These are phyloP conservation scores for Catharus minimus DNA, from an alignment of 2,113 vertebrate genomes.

Conservation along the genomic window DNA sequence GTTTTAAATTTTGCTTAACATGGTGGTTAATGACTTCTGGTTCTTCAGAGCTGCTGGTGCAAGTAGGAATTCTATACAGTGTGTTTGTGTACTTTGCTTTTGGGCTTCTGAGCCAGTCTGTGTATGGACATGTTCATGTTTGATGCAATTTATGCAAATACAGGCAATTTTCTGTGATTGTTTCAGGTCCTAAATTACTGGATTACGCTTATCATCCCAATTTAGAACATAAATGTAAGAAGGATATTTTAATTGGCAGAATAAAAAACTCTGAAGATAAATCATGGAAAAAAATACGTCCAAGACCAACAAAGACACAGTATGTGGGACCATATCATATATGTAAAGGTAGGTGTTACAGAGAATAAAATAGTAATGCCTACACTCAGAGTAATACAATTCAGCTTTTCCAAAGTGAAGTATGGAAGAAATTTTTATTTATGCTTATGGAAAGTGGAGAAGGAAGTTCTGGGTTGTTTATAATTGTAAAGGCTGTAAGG, in stretches of 20 bases:
- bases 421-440: neutral
- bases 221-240: constrained; percentile 95
- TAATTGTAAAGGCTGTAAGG: neutral
- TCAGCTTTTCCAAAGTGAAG: neutral
- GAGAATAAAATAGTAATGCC: neutral
- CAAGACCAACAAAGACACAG: constrained; percentile 93
- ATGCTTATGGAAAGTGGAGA: neutral
- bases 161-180: neutral
- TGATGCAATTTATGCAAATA: neutral
- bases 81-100: neutral
- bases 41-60: constrained; percentile 10
- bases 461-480: neutral
- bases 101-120: neutral
- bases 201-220: constrained; percentile 83
- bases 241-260: constrained; percentile 91
- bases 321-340: constrained; percentile 98
- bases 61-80: neutral
- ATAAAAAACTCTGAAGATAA: constrained; percentile 85
- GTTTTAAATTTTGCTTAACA: neutral
- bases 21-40: neutral
- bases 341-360: constrained; percentile 87
- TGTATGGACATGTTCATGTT: neutral
- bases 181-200: constrained; percentile 86
- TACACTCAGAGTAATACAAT: neutral
- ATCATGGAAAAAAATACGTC: constrained; percentile 93